These are phyloP conservation scores for Oxygymnocypris stewartii DNA, from an alignment of 2,113 vertebrate species.

Conservation along the genomic window DNA sequence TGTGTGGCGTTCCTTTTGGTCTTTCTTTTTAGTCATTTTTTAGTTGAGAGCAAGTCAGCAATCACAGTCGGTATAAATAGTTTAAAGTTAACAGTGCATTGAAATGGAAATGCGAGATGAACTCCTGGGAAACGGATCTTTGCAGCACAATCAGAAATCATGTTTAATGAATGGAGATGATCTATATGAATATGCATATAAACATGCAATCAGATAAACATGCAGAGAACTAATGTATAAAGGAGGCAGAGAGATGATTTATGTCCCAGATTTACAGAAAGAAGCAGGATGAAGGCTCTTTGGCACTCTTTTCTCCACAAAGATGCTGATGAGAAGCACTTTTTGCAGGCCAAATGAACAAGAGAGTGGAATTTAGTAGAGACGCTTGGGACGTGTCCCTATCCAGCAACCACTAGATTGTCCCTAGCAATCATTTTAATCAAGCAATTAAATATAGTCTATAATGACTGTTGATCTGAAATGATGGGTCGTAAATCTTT, in stretches of 20 bases:
- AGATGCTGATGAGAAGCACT: slow-evolving; percentile 1
- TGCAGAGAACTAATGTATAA: neutral
- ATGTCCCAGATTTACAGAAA: slow-evolving; percentile 5
- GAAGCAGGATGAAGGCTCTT: neutral
- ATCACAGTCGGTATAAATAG: neutral
- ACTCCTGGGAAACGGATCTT: neutral
- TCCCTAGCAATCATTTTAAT: no score
- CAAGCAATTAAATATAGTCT: no score
- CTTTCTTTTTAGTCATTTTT: neutral
- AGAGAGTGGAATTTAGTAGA: neutral
- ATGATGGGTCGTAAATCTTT: neutral
- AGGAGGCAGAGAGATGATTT: neutral
- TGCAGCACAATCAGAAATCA: neutral
- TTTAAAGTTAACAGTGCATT: neutral
- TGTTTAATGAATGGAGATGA: slow-evolving; percentile 14
- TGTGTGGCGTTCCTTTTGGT: neutral
- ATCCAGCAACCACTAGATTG: neutral
- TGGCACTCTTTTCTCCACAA: neutral
- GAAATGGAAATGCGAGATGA: neutral
- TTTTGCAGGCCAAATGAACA: neutral
- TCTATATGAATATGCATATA: neutral
- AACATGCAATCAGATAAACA: neutral
- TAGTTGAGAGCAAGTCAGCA: neutral
- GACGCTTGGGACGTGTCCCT: neutral
- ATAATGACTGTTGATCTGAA: no score